Base-by-base conservation (phyloP, 2,797 vertebrate species). In the Xiphophorus birchmanni region DNA sequence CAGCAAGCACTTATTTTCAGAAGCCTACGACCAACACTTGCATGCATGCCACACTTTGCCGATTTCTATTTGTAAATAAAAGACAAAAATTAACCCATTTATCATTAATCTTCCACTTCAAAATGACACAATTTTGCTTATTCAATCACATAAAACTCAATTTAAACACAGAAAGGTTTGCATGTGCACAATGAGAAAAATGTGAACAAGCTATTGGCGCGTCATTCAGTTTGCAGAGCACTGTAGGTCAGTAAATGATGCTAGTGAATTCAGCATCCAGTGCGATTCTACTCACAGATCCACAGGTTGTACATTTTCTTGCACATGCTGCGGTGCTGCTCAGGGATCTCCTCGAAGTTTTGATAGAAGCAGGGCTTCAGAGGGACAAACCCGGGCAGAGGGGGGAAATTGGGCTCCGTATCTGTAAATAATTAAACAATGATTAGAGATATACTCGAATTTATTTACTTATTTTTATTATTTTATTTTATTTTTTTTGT, bases 291-390 rank as follows among this genome's bases (percentile, higher is more conserved):
- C 99, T 97, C 93, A 99, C 99, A 42, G 91, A 99, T 99, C 99
- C 99, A 99, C 91, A 99, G 96, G 94, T 99, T 96, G 94, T 99
- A 99, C 85, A 99, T 96, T 83, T 97, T 97, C 90, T 98, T 99
- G 95, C 97, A 97, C 95, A 97, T 96, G 91, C 92, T 97, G 72
- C 97, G 97, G 87, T 99, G 98, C 91, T 97, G 97, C 0, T 98
- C 98, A 0, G 99, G 99, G 80, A 99, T 99, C 1, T 98, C 98
- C 0, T 99, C 98, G 10, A 99, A 99, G 94, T 99, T 97, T 94
- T 99, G 99, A 89, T 99, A 97, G 95, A 99, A 99, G 89, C 99
- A 99, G 0, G 99, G 99, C 95, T 97, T 99, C 82, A 99, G 89
- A 0, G 98, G 99, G 91, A 99, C 97, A 91, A 99, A 99, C 44